Evolutionary conservation across 2,797 vertebrate genomes (phyloP).

Genomic region (Novumbra hubbsi): DNA sequence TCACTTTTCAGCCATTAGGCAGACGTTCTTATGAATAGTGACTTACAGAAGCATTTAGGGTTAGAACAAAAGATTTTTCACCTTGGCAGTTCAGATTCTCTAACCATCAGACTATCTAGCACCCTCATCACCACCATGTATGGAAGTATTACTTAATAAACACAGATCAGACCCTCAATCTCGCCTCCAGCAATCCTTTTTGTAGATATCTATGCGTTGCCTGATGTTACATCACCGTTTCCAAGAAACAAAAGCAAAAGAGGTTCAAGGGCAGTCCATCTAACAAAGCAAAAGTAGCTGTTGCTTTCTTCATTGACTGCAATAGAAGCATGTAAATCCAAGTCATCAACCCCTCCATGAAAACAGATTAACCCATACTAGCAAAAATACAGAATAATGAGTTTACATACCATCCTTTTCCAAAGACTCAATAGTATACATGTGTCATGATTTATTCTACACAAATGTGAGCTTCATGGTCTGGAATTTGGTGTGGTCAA

Average conservation of each 20-base stretch:
- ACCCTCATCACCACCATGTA: not conserved
- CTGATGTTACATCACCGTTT: not conserved
- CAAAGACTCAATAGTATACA: not conserved
- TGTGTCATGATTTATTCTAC: not conserved
- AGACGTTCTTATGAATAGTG: too few species aligned
- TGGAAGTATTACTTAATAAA: not conserved
- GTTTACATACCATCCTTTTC: not conserved
- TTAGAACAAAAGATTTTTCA: too few species aligned
- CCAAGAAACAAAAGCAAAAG: not conserved
- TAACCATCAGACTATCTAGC: too few species aligned
- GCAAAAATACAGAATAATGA: not conserved
- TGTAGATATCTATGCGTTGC: not conserved
- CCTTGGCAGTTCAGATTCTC: too few species aligned
- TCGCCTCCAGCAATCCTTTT: not conserved
- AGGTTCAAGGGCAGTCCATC: conserved; percentile 14
- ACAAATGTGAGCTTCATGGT: not conserved
- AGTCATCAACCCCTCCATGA: not conserved
- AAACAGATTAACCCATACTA: not conserved
- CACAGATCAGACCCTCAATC: not conserved
- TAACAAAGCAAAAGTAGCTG: not conserved
- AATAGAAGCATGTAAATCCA: not conserved
- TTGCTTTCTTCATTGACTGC: not conserved
- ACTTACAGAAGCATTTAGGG: too few species aligned
- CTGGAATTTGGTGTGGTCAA: not conserved
- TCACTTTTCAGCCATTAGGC: too few species aligned